phyloP scores from a whole-genome alignment of 2,888 invertebrate species.

The Rapana venosa region DNA sequence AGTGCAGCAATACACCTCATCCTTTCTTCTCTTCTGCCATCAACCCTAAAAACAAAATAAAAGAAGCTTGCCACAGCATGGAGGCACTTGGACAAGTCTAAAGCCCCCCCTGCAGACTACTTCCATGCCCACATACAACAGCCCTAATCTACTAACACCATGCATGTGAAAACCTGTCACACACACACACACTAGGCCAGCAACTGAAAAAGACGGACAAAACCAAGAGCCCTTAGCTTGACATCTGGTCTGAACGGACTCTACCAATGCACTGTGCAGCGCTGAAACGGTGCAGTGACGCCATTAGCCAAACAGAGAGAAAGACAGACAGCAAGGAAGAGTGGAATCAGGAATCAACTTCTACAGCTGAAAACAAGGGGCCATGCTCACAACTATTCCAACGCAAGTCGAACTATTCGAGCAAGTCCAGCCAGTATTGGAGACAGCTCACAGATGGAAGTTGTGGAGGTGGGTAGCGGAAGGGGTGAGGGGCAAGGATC shows the following conservation, averaged over 20 bases:
- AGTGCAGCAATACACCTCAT: too few relatives aligned
- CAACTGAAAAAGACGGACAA: background rate
- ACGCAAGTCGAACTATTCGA: background rate
- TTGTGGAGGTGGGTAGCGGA: background rate
- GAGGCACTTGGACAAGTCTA: background rate
- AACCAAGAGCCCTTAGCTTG: background rate
- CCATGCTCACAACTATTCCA: conserved; percentile 14
- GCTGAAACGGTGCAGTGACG: conserved; percentile 28
- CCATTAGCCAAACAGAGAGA: conserved; percentile 21
- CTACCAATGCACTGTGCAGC: conserved; percentile 5
- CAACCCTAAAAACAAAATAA: background rate
- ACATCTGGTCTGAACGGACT: background rate
- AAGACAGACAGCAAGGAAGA: background rate
- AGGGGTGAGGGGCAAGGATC: background rate
- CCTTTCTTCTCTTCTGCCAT: too few relatives aligned
- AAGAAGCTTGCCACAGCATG: background rate
- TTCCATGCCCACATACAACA: conserved; percentile 20
- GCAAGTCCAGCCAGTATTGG: too few relatives aligned
- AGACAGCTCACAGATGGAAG: conserved; percentile 9
- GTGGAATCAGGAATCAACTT: conserved; percentile 14
- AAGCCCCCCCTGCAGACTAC: background rate
- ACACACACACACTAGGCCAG: background rate
- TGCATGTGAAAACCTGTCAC: background rate
- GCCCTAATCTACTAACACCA: conserved; percentile 11
- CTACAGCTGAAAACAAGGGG: conserved; percentile 7